Percentiles rank a stretch among this genome's conserved stretches.
Evolutionary conservation across 2,797 vertebrate genomes (phyloP).

Genomic region (Hirundo rustica): DNA sequence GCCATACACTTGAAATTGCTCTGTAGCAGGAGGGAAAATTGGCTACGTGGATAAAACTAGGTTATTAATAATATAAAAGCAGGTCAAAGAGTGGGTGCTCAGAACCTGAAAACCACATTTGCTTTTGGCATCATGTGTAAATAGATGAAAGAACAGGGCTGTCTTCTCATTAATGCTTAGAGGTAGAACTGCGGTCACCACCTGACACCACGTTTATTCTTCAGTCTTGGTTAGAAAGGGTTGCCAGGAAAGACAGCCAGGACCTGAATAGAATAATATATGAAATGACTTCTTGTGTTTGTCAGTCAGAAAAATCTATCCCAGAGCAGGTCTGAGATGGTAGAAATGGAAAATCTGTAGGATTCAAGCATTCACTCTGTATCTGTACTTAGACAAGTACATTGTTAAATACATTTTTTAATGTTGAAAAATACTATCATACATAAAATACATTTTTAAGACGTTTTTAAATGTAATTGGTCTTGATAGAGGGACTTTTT

Average conservation of each 20-base stretch:
- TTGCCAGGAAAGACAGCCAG: background rate
- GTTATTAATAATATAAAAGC: background rate
- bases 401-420: background rate
- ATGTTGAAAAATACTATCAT: background rate
- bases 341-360: background rate
- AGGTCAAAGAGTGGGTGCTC: background rate
- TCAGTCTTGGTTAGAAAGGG: background rate
- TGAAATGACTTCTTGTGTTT: background rate
- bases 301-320: background rate
- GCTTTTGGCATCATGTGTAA: background rate
- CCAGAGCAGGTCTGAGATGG: background rate
- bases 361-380: background rate
- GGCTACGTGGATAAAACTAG: background rate
- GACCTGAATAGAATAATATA: background rate
- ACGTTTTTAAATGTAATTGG: background rate
- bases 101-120: background rate
- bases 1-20: background rate
- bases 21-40: background rate
- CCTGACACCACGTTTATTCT: background rate
- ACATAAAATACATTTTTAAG: background rate
- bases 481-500: background rate
- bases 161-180: background rate
- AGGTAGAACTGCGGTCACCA: background rate
- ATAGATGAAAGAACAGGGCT: background rate
- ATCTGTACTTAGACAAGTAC: background rate